Evolutionary conservation across 2,797 vertebrate genomes (phyloP).

Genomic region (Phataginus tetradactyla): DNA sequence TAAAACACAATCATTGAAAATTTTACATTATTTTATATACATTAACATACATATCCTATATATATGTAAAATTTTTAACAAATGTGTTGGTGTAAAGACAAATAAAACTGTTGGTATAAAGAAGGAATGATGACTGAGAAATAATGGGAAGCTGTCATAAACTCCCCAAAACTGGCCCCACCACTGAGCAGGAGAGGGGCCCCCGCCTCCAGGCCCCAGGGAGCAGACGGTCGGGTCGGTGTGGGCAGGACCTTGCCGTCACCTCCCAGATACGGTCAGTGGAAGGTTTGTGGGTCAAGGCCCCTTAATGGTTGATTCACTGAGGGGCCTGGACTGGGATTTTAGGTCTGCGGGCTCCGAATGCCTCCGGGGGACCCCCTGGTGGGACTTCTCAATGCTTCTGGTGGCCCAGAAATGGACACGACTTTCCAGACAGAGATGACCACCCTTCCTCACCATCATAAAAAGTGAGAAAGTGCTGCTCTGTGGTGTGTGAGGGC

Average conservation of each 20-base stretch:
- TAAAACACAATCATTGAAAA: no score
- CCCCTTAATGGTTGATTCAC: accelerated
- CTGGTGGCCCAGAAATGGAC: accelerated
- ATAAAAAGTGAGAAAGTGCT: accelerated
- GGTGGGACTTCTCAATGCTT: neutral
- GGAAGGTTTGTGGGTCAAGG: no score
- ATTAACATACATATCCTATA: no score
- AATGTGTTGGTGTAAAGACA: neutral
- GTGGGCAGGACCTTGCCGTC: no score
- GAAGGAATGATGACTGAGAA: neutral
- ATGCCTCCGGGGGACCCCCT: accelerated
- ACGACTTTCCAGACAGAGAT: neutral
- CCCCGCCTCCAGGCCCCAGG: neutral
- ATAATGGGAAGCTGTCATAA: neutral
- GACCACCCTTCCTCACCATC: accelerated
- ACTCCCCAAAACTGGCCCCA: accelerated
- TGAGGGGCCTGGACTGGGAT: accelerated
- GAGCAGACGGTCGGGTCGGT: accelerated
- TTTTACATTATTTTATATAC: neutral
- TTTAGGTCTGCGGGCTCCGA: accelerated
- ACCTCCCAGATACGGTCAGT: accelerated
- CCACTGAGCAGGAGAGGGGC: accelerated
- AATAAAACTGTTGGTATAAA: neutral
- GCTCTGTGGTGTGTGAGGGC: accelerated
- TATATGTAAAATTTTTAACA: no score